These are phyloP conservation scores for Chrysochloris asiatica DNA, from an alignment of 2,113 vertebrate genomes.

Conservation along the genomic window DNA sequence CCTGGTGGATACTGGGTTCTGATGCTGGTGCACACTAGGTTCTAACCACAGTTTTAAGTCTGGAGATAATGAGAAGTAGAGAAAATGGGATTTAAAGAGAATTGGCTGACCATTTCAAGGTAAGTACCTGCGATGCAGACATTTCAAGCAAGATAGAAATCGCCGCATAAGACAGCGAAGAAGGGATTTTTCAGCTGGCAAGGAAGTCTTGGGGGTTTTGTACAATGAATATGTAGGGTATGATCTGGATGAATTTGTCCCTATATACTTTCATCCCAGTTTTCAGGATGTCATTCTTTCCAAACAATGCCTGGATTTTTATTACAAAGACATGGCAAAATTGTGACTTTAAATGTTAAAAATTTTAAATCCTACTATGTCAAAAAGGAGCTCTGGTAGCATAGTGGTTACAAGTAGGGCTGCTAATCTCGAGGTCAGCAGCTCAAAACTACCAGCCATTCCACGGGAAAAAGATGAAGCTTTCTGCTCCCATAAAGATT, in stretches of 20 bases:
- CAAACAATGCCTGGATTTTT: background rate
- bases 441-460: too few species aligned
- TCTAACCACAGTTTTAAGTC: conserved; percentile 36
- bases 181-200: background rate
- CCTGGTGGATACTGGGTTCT: conserved; percentile 3
- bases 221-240: background rate
- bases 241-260: background rate
- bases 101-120: background rate
- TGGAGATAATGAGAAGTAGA: background rate
- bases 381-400: too few species aligned
- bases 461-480: too few species aligned
- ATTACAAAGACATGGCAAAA: background rate
- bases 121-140: background rate
- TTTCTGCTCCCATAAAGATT: too few species aligned
- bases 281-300: background rate
- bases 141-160: background rate
- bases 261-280: background rate
- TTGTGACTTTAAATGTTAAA: background rate
- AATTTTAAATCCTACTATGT: background rate
- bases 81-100: background rate
- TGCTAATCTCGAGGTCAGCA: too few species aligned
- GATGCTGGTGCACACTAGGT: background rate
- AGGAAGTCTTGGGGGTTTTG: background rate
- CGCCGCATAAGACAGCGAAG: background rate
- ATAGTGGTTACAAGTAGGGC: too few species aligned